These are phyloP conservation scores for Pyrgilauda ruficollis DNA, from an alignment of 2,113 vertebrate genomes.

Conservation along the genomic window DNA sequence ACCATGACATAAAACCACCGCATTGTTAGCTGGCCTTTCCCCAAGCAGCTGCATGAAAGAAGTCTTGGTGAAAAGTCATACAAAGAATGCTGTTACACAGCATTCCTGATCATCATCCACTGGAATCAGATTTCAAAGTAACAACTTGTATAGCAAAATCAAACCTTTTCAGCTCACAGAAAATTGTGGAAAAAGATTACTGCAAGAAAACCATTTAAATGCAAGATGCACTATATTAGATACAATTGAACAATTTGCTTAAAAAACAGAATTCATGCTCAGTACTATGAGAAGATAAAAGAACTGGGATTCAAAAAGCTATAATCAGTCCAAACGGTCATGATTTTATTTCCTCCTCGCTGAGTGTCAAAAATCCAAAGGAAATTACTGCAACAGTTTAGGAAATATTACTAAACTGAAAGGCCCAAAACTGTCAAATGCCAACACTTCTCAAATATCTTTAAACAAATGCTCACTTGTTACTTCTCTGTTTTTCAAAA, in stretches of 20 bases:
- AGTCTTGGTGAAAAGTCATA: conserved; percentile 67
- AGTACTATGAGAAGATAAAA: neutral
- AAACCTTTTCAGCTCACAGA: neutral
- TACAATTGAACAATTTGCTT: neutral
- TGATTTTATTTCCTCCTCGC: neutral
- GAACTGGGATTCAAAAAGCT: neutral
- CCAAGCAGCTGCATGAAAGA: conserved; percentile 69
- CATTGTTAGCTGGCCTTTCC: conserved; percentile 62
- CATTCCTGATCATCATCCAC: conserved; percentile 70
- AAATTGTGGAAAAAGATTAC: neutral
- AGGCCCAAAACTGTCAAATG: neutral
- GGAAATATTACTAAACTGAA: neutral
- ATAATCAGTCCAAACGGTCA: neutral
- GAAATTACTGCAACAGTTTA: neutral
- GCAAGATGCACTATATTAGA: neutral
- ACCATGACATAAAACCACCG: conserved; percentile 48
- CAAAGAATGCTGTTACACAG: conserved; percentile 71
- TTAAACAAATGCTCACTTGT: neutral
- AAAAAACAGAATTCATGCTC: neutral
- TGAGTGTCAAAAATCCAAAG: neutral
- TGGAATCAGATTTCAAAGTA: conserved; percentile 69
- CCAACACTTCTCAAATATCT: neutral
- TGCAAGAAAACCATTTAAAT: neutral
- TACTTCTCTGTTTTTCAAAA: neutral
- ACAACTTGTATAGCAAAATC: conserved; percentile 8